Evolutionary conservation across 1,140 invertebrate species (phyloP), one percentile per base, ranked within the genome.

Genomic region (Zaprionus inermis): DNA sequence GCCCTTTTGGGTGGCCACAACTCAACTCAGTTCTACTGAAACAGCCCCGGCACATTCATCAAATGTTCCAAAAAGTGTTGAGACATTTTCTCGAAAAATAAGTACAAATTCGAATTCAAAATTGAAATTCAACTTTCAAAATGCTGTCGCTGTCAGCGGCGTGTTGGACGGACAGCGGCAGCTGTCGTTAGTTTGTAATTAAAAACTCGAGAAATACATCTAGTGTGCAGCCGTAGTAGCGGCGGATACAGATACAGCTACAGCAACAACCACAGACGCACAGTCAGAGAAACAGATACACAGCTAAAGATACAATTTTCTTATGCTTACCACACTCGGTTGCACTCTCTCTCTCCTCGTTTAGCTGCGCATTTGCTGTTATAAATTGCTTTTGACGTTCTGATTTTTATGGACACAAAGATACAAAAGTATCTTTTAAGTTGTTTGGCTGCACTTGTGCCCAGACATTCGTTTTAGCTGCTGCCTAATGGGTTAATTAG

Each of bases 151-250:
- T 85, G 24, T 20, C 32, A 32, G 5, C 54, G 51, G 10, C 51
- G 68, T 72, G 64, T 69, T 65, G 68, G 64, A 84, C 56, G 74
- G 86, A 78, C 88, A 88, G 79, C 88, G 70, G 88, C 88, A 90
- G 88, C 88, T 90, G 88, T 88, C 88, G 78, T 86, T 90, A 82
- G 83, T 90, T 90, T 90, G 88, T 90, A 90, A 90, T 90, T 90
- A 90, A 90, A 90, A 90, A 88, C 77, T 86, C 77, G 68, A 66
- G 78, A 78, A 83, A 90, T 86, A 83, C 86, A 86, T 75, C 83
- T 79, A 55, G 60, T 60, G 46, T 75, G 68, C 67, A 57, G 55
- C 36, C 63, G 16, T 28, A 38, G 54, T 18, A 9, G 44, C 58
- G 44, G 16, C 14, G 57, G 74, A 64, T 51, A 49, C 52, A 72